Evolutionary conservation across 2,797 vertebrate genomes (phyloP).

Genomic region (Sarcoramphus papa): DNA sequence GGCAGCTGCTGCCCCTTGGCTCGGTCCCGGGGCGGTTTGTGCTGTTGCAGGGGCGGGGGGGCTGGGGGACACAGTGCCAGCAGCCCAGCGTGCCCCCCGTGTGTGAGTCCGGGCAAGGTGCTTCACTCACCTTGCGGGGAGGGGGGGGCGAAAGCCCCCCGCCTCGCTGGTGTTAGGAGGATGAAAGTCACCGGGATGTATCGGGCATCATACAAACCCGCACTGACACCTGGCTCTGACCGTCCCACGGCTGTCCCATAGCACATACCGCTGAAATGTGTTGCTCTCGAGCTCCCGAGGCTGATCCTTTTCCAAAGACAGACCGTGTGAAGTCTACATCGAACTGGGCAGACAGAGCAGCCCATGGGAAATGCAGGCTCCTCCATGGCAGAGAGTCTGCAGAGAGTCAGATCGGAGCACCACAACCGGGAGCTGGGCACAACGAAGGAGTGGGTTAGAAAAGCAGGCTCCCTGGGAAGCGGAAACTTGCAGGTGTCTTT

Average conservation of each 20-base stretch:
- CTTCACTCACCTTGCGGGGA: not conserved
- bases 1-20: too few species aligned
- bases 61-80: fast-evolving
- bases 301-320: too few species aligned
- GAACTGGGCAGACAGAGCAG: not conserved
- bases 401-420: fast-evolving
- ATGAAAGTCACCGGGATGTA: too few species aligned
- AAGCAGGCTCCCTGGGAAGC: not conserved
- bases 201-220: fast-evolving
- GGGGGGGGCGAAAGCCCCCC: fast-evolving
- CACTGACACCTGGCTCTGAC: too few species aligned
- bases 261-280: fast-evolving
- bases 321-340: fast-evolving
- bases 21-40: not conserved
- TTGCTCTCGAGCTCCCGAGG: too few species aligned
- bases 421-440: not conserved
- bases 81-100: fast-evolving
- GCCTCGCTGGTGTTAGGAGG: fast-evolving
- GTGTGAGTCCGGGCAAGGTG: fast-evolving
- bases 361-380: not conserved
- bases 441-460: fast-evolving
- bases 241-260: not conserved
- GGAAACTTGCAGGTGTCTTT: not conserved
- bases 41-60: too few species aligned
- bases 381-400: not conserved